A percentile compares a stretch with the other conserved stretches of the same genome.
phyloP scores from a whole-genome alignment of 2,113 vertebrate genomes.

The Vanacampus margaritifer region DNA sequence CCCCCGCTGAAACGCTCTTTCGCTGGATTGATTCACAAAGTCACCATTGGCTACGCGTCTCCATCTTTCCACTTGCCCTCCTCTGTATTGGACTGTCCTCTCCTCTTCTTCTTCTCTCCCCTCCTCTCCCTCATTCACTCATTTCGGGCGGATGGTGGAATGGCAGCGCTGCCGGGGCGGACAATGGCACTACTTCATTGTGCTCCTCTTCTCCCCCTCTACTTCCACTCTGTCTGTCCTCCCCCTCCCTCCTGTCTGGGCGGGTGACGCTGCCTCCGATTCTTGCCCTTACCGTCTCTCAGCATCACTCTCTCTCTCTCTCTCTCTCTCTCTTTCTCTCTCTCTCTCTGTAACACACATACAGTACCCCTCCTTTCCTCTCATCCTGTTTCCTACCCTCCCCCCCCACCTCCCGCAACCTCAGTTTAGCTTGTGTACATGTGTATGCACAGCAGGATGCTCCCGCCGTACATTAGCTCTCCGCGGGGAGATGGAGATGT shows the following conservation, averaged over 20 bases:
- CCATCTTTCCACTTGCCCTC: constrained; percentile 49
- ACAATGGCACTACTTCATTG: constrained; percentile 67
- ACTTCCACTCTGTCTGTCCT: constrained; percentile 63
- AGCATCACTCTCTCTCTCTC: constrained; percentile 26
- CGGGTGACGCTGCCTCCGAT: constrained; percentile 63
- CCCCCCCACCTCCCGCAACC: constrained; percentile 61
- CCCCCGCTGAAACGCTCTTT: constrained; percentile 61
- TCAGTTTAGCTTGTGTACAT: constrained; percentile 60
- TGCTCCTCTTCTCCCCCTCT: constrained; percentile 63
- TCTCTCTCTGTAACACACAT: constrained; percentile 7
- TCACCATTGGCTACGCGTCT: constrained; percentile 62
- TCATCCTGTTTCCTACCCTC: constrained; percentile 56
- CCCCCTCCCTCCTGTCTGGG: constrained; percentile 59
- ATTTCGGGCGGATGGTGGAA: constrained; percentile 63
- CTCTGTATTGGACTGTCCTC: constrained; percentile 54
- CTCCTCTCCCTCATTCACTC: constrained; percentile 32
- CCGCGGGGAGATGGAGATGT: constrained; percentile 28
- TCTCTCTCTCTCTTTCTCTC: constrained; percentile 14
- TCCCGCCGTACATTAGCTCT: constrained; percentile 52
- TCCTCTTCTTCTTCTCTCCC: constrained; percentile 19
- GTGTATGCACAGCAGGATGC: constrained; percentile 51
- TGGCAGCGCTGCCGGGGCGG: constrained; percentile 49
- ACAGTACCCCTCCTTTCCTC: constrained; percentile 53
- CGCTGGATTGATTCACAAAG: constrained; percentile 72
- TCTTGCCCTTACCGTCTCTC: constrained; percentile 38